Evolutionary conservation across 2,113 vertebrate species (phyloP).

Genomic region (Trachemys scripta): DNA sequence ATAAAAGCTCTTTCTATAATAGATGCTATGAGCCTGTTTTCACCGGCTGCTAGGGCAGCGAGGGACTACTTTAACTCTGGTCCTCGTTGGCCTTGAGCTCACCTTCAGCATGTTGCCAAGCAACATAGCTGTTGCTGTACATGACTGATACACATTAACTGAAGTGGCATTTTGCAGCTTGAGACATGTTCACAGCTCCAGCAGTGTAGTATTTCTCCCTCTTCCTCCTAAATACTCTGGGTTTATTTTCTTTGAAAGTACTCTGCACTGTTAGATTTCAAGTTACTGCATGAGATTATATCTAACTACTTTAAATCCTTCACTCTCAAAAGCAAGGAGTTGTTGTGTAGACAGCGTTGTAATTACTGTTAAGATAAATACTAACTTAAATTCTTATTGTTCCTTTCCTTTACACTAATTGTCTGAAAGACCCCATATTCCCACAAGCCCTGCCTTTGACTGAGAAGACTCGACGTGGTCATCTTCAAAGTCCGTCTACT

Average conservation of each 20-base stretch:
- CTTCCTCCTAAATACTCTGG: not conserved
- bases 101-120: slow-evolving; percentile 26
- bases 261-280: not conserved
- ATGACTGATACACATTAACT: not conserved
- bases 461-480: not conserved
- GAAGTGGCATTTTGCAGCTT: not conserved
- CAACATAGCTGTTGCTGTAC: not conserved
- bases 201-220: not conserved
- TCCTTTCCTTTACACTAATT: slow-evolving; percentile 5
- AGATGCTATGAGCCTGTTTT: not conserved
- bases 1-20: not conserved
- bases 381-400: not conserved
- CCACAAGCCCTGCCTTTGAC: not conserved
- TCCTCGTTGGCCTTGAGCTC: slow-evolving; percentile 35
- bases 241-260: not conserved
- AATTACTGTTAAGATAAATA: not conserved
- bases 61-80: not conserved
- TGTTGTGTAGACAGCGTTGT: not conserved
- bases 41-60: not conserved
- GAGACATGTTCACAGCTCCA: not conserved
- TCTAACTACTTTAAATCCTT: not conserved
- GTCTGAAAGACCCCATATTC: not conserved
- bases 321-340: not conserved
- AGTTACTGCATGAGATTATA: too few relatives aligned
- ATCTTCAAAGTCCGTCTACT: not conserved